Conservation (phyloP, 2,797 vertebrate species). For the Gobionotothen gibberifrons region DNA sequence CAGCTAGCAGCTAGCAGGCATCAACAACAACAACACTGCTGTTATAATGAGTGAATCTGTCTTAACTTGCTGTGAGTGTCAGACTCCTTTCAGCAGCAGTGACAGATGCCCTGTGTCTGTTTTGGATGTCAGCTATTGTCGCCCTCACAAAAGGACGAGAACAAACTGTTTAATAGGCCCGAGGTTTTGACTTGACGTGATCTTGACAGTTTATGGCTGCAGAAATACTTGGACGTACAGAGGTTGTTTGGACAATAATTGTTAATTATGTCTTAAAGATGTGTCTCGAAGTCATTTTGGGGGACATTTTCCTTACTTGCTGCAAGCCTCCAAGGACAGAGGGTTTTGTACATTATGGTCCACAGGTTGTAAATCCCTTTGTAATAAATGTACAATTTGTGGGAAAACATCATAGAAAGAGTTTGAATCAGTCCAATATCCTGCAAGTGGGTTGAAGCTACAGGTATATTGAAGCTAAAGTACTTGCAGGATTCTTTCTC, state of each 20-base stretch:
- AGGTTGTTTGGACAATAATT: not conserved
- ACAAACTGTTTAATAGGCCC: not conserved
- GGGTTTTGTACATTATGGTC: too few species aligned
- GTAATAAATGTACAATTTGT: too few species aligned
- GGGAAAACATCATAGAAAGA: not conserved
- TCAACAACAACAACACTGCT: conserved; percentile 18
- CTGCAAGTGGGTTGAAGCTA: too few species aligned
- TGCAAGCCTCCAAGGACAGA: too few species aligned
- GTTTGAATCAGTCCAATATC: too few species aligned
- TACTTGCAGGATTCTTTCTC: too few species aligned
- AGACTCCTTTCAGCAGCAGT: conserved; percentile 8
- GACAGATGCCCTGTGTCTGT: not conserved
- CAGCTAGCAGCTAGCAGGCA: conserved; percentile 11
- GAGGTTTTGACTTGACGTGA: not conserved
- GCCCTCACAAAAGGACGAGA: not conserved
- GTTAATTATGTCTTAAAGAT: not conserved
- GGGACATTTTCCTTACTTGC: too few species aligned
- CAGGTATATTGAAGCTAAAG: too few species aligned
- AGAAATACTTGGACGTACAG: not conserved
- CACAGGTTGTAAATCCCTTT: too few species aligned
- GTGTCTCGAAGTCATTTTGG: not conserved
- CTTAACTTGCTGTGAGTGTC: conserved; percentile 30
- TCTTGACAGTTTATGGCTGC: not conserved
- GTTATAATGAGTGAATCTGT: conserved; percentile 46
- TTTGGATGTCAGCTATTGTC: not conserved